Conservation (phyloP, 2,113 vertebrate species). For the Gulo gulo region DNA sequence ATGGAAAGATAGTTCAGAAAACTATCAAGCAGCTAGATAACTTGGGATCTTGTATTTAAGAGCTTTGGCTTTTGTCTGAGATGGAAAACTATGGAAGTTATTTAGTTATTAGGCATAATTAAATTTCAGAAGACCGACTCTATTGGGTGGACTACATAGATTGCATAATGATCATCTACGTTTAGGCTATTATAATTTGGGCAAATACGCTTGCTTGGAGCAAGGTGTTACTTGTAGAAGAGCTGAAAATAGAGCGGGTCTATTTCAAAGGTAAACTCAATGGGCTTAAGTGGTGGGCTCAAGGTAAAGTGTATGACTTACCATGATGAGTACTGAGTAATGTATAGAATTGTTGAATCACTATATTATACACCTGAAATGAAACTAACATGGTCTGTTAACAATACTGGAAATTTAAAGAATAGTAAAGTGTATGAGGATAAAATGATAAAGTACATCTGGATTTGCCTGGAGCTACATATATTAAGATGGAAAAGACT, state of each 20-base stretch:
- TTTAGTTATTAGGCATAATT: neutral
- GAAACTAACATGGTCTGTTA: neutral
- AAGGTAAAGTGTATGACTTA: neutral
- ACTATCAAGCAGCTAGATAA: neutral
- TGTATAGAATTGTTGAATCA: neutral
- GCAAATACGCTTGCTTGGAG: neutral
- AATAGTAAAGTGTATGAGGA: neutral
- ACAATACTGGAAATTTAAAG: neutral
- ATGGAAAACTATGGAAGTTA: neutral
- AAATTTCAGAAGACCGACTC: neutral
- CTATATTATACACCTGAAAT: neutral
- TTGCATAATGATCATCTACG: neutral
- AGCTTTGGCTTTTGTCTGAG: neutral
- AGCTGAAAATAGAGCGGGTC: neutral
- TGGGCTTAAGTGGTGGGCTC: neutral
- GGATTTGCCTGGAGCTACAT: rapidly evolving
- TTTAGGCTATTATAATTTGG: neutral
- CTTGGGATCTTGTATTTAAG: neutral
- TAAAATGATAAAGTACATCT: neutral
- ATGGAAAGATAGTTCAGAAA: neutral
- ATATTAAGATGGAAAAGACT: neutral
- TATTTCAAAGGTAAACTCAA: neutral
- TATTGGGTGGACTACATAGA: neutral
- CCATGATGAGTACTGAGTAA: neutral
- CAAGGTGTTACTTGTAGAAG: neutral